Evolutionary conservation across 1,140 invertebrate genomes (phyloP).

Genomic region (Gyrodactylus salaris): DNA sequence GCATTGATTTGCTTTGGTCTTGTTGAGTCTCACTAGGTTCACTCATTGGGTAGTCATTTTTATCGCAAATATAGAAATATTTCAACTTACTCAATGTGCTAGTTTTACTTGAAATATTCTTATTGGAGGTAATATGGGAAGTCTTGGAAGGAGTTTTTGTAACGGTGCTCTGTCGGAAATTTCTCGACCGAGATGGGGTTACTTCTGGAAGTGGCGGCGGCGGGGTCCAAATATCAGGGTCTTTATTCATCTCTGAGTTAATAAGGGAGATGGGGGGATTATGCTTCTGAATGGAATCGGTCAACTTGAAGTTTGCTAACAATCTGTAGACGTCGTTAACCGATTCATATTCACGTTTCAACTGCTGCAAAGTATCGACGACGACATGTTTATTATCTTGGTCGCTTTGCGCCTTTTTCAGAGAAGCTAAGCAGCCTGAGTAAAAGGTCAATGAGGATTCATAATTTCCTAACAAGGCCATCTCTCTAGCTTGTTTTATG

Average conservation of each 20-base stretch:
- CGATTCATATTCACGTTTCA: not conserved
- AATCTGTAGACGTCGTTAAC: not conserved
- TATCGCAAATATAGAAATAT: too few species aligned
- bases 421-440: not conserved
- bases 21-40: too few species aligned
- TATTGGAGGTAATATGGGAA: too few species aligned
- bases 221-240: slow-evolving; percentile 1
- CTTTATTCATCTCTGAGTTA: not conserved
- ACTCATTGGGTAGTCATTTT: too few species aligned
- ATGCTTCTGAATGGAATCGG: not conserved
- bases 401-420: not conserved
- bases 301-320: not conserved
- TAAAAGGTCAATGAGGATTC: slow-evolving; percentile 1
- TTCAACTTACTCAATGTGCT: too few species aligned
- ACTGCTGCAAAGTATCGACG: not conserved
- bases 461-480: slow-evolving; percentile 5
- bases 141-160: too few species aligned
- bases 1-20: too few species aligned
- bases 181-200: not conserved
- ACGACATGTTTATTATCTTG: not conserved
- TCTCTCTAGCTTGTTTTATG: slow-evolving; percentile 3
- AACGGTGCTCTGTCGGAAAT: not conserved
- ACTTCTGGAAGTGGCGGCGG: not conserved
- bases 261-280: not conserved
- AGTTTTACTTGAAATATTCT: too few species aligned